Percentiles rank a stretch among this genome's conserved stretches.
Evolutionary conservation across 2,113 vertebrate species (phyloP).

Genomic region (Chrysochloris asiatica): DNA sequence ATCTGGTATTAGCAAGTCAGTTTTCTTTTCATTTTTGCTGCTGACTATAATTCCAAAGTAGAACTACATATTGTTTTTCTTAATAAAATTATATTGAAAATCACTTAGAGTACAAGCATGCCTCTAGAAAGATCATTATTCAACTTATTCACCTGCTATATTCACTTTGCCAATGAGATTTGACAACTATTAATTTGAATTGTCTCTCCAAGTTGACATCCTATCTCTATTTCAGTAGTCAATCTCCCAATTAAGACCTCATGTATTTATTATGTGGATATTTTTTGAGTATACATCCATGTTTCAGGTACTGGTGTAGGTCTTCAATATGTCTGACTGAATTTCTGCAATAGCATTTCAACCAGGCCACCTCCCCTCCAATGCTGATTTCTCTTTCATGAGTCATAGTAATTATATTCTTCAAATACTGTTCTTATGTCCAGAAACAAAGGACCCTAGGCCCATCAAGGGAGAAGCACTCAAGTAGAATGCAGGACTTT

Average conservation of each 20-base stretch:
- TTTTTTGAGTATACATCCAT: constrained; percentile 37
- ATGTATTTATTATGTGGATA: background rate
- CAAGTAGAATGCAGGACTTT: too few relatives aligned
- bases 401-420: too few relatives aligned
- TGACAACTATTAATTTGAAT: constrained; percentile 22
- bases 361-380: too few relatives aligned
- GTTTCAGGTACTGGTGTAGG: too few relatives aligned
- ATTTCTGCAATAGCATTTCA: too few relatives aligned
- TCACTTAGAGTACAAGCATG: background rate
- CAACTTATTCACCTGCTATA: background rate
- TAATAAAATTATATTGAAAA: background rate
- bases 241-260: background rate
- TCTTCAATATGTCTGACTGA: too few relatives aligned
- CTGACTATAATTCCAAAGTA: constrained; percentile 26
- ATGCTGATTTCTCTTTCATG: too few relatives aligned
- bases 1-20: background rate
- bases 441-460: too few relatives aligned
- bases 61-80: constrained; percentile 2
- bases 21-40: background rate
- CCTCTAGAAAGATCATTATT: background rate
- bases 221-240: background rate
- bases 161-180: background rate
- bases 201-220: constrained; percentile 11
- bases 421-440: too few relatives aligned
- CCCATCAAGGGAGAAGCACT: too few relatives aligned